Evolutionary conservation across 2,113 vertebrate species (phyloP).

Genomic region (Peromyscus polionotus): DNA sequence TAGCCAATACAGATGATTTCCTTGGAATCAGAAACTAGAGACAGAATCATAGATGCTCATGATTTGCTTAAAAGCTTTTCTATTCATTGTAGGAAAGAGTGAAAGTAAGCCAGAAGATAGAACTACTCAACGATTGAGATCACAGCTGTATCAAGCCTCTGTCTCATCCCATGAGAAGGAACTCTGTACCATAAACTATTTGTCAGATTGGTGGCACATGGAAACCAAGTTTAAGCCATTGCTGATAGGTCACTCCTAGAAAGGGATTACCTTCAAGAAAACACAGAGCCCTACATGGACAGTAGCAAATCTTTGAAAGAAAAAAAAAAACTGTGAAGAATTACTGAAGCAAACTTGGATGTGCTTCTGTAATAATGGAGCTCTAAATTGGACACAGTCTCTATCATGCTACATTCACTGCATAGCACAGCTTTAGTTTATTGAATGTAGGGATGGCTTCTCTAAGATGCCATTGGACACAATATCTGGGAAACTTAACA

Average conservation of each 20-base stretch:
- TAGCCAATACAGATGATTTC: neutral
- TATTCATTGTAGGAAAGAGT: neutral
- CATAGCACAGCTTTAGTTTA: neutral
- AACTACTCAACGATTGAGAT: neutral
- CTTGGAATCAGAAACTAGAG: neutral
- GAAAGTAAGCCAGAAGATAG: neutral
- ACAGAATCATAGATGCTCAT: neutral
- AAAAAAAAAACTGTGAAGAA: neutral
- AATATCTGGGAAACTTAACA: neutral
- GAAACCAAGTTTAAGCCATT: neutral
- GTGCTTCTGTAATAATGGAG: neutral
- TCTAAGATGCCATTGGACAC: neutral
- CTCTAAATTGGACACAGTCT: neutral
- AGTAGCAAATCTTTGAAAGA: neutral
- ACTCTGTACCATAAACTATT: neutral
- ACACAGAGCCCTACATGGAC: neutral
- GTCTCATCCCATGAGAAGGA: neutral
- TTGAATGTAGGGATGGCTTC: neutral
- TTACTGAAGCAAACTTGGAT: neutral
- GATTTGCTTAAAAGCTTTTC: neutral
- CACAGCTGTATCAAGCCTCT: neutral
- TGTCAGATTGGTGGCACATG: neutral
- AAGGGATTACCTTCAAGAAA: neutral
- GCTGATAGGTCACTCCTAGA: neutral
- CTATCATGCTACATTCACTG: neutral